Percentiles rank a stretch among this genome's conserved stretches.
phyloP scores from a whole-genome alignment of 2,797 vertebrate genomes.

The Lutjanus campechanus region DNA sequence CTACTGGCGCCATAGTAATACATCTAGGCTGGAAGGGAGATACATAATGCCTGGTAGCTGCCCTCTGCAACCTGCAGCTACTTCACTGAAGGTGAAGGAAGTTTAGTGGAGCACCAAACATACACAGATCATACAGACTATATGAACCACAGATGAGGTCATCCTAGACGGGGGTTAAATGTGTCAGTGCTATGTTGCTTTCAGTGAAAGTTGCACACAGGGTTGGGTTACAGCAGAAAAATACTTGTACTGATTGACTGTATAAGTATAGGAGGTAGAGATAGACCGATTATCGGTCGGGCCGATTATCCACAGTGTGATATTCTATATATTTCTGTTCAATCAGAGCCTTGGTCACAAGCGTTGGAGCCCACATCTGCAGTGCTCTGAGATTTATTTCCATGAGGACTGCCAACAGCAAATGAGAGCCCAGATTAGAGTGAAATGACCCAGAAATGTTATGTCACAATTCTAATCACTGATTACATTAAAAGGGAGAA shows the following conservation, averaged over 20 bases:
- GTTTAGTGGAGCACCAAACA: conserved; percentile 38
- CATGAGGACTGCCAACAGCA: conserved; percentile 22
- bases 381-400: conserved; percentile 28
- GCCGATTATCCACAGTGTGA: too few species aligned
- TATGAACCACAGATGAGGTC: conserved; percentile 49
- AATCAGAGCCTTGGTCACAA: conserved; percentile 10
- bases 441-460: conserved; percentile 44
- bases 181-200: conserved; percentile 36
- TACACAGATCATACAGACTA: conserved; percentile 51
- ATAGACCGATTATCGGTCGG: too few species aligned
- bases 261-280: not conserved
- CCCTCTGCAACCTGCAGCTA: conserved; percentile 41
- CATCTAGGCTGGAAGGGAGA: conserved; percentile 44
- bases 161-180: conserved; percentile 37
- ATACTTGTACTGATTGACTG: not conserved
- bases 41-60: conserved; percentile 33
- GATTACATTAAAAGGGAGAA: conserved; percentile 38
- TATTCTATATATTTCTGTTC: too few species aligned
- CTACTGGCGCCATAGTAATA: conserved; percentile 41
- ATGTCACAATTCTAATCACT: conserved; percentile 37
- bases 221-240: conserved; percentile 8
- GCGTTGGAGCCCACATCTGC: conserved; percentile 20
- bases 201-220: conserved; percentile 36
- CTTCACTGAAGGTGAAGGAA: conserved; percentile 30
- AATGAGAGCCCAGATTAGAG: conserved; percentile 34